A percentile compares a stretch with the other conserved stretches of the same genome.
These are phyloP conservation scores for Siniperca undulata DNA, from an alignment of 2,797 vertebrate genomes.

Conservation along the genomic window DNA sequence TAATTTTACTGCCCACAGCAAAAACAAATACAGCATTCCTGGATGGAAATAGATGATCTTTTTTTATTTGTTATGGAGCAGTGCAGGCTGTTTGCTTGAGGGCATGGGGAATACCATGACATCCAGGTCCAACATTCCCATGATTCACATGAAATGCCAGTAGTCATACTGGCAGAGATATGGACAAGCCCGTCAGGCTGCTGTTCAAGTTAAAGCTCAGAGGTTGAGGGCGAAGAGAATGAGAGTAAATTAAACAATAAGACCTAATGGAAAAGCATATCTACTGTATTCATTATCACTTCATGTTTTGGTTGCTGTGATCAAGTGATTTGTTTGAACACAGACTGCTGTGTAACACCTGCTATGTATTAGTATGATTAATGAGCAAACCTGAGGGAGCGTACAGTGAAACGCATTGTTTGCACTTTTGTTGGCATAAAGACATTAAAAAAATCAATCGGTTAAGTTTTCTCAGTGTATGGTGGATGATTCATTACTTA, in stretches of 20 bases:
- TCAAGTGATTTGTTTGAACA: constrained; percentile 34
- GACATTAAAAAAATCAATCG: constrained; percentile 37
- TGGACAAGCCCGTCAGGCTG: constrained; percentile 12
- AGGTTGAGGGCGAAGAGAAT: neutral
- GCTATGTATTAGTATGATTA: constrained; percentile 21
- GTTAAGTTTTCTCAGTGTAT: constrained; percentile 24
- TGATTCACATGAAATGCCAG: constrained; percentile 51
- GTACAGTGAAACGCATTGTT: constrained; percentile 10
- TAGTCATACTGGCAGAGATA: constrained; percentile 25
- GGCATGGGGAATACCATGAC: constrained; percentile 68
- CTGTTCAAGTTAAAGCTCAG: constrained; percentile 1
- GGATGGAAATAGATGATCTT: constrained; percentile 69
- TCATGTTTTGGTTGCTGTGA: constrained; percentile 18
- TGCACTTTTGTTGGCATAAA: constrained; percentile 14
- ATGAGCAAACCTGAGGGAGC: constrained; percentile 34
- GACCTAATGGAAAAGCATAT: constrained; percentile 4
- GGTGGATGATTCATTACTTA: constrained; percentile 22
- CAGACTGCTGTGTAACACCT: constrained; percentile 23
- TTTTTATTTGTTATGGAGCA: constrained; percentile 55
- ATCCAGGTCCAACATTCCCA: constrained; percentile 70
- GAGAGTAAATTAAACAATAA: constrained; percentile 1
- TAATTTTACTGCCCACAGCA: constrained; percentile 18
- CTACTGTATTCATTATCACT: neutral
- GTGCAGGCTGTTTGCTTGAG: constrained; percentile 53
- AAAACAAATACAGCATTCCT: constrained; percentile 74